Percentiles rank a stretch among this genome's conserved stretches.
Conservation (phyloP, 1,140 invertebrate genomes). For the Ganaspis sp. region DNA sequence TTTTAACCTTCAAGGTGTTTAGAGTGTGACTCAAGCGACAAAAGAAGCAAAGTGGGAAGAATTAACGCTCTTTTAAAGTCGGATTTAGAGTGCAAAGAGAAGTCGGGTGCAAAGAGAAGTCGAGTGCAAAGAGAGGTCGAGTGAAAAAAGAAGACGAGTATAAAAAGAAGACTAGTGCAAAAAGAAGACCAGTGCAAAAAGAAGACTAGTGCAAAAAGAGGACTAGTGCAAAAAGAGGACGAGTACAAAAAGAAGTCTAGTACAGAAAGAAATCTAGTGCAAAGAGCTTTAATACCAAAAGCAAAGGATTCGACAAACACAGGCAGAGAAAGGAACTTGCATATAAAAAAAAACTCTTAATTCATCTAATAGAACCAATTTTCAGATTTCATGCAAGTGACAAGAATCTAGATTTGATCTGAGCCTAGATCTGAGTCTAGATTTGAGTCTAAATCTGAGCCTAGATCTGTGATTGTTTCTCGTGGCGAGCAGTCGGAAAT, state of each 20-base stretch:
- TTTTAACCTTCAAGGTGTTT: slow-evolving; percentile 28
- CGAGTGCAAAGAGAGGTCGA: background rate
- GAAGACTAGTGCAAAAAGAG: too few relatives aligned
- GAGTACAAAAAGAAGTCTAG: too few relatives aligned
- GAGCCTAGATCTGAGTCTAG: background rate
- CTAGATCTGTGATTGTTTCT: background rate
- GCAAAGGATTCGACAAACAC: too few relatives aligned
- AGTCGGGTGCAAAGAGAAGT: background rate
- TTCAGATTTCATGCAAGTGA: background rate
- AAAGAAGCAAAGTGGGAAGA: background rate
- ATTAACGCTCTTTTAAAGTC: slow-evolving; percentile 15
- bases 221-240: too few relatives aligned
- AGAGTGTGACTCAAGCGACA: slow-evolving; percentile 32
- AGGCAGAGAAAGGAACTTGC: background rate
- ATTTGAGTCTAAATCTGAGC: too few relatives aligned
- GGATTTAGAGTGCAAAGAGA: slow-evolving; percentile 15
- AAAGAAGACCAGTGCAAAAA: too few relatives aligned
- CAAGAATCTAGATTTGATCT: background rate
- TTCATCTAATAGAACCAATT: background rate
- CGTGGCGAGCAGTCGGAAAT: slow-evolving; percentile 56
- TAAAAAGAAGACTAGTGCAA: too few relatives aligned
- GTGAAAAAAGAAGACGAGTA: too few relatives aligned
- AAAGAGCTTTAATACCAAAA: too few relatives aligned
- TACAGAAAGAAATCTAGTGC: too few relatives aligned
- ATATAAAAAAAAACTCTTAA: slow-evolving; percentile 3